Evolutionary conservation across 2,113 vertebrate genomes (phyloP).

Genomic region (Ariopsis seemanni): DNA sequence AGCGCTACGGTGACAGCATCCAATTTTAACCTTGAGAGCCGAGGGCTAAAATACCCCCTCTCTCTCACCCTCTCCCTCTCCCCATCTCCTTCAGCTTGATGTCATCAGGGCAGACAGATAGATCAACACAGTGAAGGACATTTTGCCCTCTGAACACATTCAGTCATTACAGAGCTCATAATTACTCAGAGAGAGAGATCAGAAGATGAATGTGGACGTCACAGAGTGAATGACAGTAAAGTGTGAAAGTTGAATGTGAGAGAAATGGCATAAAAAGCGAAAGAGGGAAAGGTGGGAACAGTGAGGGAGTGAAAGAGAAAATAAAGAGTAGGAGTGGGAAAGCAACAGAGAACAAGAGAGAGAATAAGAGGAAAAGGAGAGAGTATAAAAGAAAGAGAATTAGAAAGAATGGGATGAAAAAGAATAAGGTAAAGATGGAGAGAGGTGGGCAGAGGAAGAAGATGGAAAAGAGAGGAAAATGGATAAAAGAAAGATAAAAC

Average conservation of each 20-base stretch:
- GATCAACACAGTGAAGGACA: not conserved
- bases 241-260: too few species aligned
- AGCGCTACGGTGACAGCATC: conserved; percentile 25
- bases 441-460: not conserved
- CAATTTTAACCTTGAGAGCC: conserved; percentile 44
- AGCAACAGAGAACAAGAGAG: not conserved
- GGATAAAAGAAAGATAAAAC: not conserved
- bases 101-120: not conserved
- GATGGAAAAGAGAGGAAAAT: conserved; percentile 3
- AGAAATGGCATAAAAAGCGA: too few species aligned
- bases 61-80: not conserved
- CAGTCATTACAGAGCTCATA: conserved; percentile 1
- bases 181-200: not conserved
- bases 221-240: too few species aligned
- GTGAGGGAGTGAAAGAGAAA: not conserved
- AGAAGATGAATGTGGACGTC: too few species aligned
- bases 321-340: not conserved
- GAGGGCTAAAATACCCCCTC: not conserved
- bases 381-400: not conserved
- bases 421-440: not conserved
- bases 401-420: not conserved
- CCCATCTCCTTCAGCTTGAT: not conserved
- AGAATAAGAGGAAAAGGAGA: not conserved
- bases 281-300: not conserved
- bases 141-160: not conserved